A percentile compares a stretch with the other conserved stretches of the same genome.
Evolutionary conservation across 2,113 vertebrate species (phyloP).

Genomic region (Zapus hudsonius): DNA sequence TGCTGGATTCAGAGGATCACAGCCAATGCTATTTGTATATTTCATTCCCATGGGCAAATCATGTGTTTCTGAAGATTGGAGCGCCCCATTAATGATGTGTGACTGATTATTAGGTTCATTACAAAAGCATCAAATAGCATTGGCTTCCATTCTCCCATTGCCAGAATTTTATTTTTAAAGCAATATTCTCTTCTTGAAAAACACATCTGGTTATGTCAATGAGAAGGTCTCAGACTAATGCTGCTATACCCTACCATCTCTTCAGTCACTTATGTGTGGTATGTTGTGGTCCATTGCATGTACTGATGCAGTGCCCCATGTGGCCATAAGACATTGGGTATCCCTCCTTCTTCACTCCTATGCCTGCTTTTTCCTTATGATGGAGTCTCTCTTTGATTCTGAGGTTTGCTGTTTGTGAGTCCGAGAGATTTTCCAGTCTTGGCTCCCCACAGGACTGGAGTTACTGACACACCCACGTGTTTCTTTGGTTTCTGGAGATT

Average conservation of each 20-base stretch:
- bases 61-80: not conserved
- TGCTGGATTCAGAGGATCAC: not conserved
- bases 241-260: not conserved
- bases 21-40: not conserved
- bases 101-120: not conserved
- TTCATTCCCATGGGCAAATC: not conserved
- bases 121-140: not conserved
- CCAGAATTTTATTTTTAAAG: not conserved
- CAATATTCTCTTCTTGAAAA: not conserved
- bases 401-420: too few relatives aligned
- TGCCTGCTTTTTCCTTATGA: too few relatives aligned
- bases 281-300: too few relatives aligned
- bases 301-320: too few relatives aligned
- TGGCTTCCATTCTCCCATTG: not conserved
- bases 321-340: too few relatives aligned
- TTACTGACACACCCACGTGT: too few relatives aligned
- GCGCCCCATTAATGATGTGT: not conserved
- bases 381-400: too few relatives aligned
- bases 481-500: too few relatives aligned
- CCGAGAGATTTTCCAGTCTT: too few relatives aligned
- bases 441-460: too few relatives aligned
- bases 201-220: not conserved
- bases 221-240: not conserved
- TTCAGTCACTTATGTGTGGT: not conserved
- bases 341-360: too few relatives aligned